Base-by-base conservation (phyloP, 2,797 vertebrate species). In the Oryzias dopingdopingensis region DNA sequence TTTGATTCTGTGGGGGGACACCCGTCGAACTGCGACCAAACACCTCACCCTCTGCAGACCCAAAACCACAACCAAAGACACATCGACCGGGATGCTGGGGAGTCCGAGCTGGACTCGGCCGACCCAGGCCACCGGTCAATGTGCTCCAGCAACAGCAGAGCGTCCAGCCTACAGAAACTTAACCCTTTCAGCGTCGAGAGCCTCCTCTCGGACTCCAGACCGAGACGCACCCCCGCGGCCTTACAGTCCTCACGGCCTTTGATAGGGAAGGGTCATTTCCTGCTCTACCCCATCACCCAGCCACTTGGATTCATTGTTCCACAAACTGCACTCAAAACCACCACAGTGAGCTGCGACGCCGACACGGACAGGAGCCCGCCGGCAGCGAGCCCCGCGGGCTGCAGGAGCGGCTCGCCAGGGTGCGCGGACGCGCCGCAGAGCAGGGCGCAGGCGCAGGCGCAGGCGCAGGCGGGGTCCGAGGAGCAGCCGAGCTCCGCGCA, bases 101-200 rank as follows among this genome's bases (percentile, higher is more conserved):
- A 85, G 47, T 85, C 80, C 69, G 94, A 95, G 79, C 90, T 91
- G 91, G 94, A 95, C 89, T 88, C 89, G 41, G 56, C 85, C 62
- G 91, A 91, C 64, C 69, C 76, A 80, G 76, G 80, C 69, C 79
- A 80, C 59, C 89, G 92, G 76, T 85, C 89, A 45, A 82, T 92
- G 79, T 81, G 80, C 82, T 69, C 91, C 59, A 76, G 59, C 52
- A 67, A 2, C 79, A 78, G 65, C 72, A 85, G 93, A 61, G 80
- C 90, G 18, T 81, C 93, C 59, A 69, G 72, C 59, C 87, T 89
- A 76, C 94, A 93, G 81, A 98, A 98, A 85, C 93, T 93, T 70
- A 98, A 93, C 89, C 96, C 96, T 13, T 98, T 98, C 75, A 98
- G 96, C 83, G 96, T 98, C 70, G 96, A 97, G 62, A 98, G 96